Evolutionary conservation across 2,113 vertebrate species (phyloP), one percentile per base, ranked within the genome.

Genomic region (Montifringilla adamsi): DNA sequence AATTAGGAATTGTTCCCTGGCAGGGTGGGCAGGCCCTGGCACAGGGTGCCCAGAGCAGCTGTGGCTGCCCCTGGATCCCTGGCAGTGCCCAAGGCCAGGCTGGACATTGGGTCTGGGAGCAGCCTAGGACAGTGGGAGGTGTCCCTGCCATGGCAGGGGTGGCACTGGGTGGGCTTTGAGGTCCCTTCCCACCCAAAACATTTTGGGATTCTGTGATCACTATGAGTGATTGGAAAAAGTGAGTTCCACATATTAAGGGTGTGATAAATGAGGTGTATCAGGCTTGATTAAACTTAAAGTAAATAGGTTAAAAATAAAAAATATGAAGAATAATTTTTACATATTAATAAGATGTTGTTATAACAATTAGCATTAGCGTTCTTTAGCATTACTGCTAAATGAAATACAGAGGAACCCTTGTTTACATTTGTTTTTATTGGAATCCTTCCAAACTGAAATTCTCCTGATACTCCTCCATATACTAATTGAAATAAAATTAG

Each of bases 1-100:
- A 4, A 33, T 55, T 1, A 5, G 56, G 13, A 70, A 55, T 70
- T 39, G 0, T 0, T 37, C 6, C 7, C 28, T 78, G 56, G 0
- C 4, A 70, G 56, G 15, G 56, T n/a, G 46, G 15, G 2, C 0
- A 86, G 46, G 47, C 6, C 13, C 56, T 80, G 66, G 85, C 39
- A 68, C 30, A 53, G 39, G 18, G 3, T 46, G 15, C 23, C 37
- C 77, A 75, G 69, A 68, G 62, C 6, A 82, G 53, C 78, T 89
- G 28, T 10, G 87, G 39, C 69, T 89, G 78, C 39, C 24, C 62
- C 62, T 87, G 84, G 9, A 47, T 26, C 78, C 78, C 78, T 89
- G 78, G 46, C 0, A 75, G 24, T 60, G 86, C 0, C 53, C 78
- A 6, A 46, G 53, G n/a, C 15, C 39, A 39, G 53, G 46, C 0